Conservation (phyloP, 1,140 invertebrate species). For the Mya arenaria region DNA sequence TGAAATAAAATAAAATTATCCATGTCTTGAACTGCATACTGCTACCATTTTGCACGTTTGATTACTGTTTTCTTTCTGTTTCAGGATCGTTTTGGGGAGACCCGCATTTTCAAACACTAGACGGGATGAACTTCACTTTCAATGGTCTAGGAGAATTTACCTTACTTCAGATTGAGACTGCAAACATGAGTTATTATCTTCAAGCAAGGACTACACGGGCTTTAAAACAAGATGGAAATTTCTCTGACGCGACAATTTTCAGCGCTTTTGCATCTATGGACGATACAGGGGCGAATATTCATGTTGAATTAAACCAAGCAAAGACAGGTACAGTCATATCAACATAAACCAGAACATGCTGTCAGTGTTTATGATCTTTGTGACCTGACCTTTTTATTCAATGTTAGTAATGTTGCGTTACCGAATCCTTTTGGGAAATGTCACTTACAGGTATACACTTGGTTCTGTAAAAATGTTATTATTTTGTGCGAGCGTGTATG, state of each 20-base stretch:
- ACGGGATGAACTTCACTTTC: conserved; percentile 94
- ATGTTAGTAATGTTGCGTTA: no score
- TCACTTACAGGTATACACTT: no score
- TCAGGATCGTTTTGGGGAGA: conserved; percentile 85
- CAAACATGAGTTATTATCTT: conserved; percentile 1
- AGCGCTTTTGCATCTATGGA: conserved; percentile 29
- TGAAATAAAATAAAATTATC: no score
- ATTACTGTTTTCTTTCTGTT: no score
- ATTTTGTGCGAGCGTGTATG: no score
- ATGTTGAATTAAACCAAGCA: conserved; percentile 18
- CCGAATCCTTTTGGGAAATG: no score
- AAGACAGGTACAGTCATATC: not conserved
- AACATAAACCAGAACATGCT: no score
- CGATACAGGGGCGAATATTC: not conserved
- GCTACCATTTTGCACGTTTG: no score
- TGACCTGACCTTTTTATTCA: no score
- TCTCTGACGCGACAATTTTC: conserved; percentile 33
- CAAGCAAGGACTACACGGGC: conserved; percentile 34
- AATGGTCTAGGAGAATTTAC: conserved; percentile 98
- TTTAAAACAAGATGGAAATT: conserved; percentile 11
- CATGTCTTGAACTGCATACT: no score
- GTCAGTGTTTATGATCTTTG: no score
- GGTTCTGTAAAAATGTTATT: no score
- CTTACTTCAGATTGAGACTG: conserved; percentile 78
- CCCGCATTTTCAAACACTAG: conserved; percentile 96